Evolutionary conservation across 2,888 invertebrate species (phyloP).

Genomic region (Syrphus vitripennis): DNA sequence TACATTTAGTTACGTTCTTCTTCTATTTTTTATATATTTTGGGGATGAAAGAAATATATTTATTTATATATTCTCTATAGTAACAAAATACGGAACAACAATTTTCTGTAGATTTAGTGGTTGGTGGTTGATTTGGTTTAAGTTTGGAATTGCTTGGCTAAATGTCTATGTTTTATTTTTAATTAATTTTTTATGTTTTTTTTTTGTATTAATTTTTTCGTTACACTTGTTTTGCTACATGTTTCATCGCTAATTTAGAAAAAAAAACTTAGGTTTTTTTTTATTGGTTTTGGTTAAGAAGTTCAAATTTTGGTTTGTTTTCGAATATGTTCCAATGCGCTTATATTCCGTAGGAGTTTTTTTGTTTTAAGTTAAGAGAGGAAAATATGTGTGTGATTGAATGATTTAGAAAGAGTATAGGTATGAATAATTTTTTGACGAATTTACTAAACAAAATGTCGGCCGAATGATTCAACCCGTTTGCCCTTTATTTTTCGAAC

Average conservation of each 20-base stretch:
- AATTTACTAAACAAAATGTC: slow-evolving; percentile 3
- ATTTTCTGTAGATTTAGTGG: slow-evolving; percentile 46
- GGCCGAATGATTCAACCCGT: slow-evolving; percentile 1
- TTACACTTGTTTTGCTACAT: slow-evolving; percentile 51
- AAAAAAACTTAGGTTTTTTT: slow-evolving; percentile 16
- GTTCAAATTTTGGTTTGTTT: slow-evolving; percentile 6
- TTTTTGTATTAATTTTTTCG: neutral
- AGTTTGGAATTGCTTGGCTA: slow-evolving; percentile 48
- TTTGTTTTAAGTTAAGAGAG: slow-evolving; percentile 16
- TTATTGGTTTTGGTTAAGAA: neutral
- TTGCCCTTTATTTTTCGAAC: slow-evolving; percentile 17
- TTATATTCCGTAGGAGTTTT: slow-evolving; percentile 15
- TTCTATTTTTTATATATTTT: slow-evolving; percentile 72
- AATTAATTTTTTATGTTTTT: neutral
- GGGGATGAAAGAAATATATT: slow-evolving; percentile 65
- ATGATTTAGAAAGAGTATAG: slow-evolving; percentile 48
- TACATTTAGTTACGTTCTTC: slow-evolving; percentile 80
- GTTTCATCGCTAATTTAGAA: slow-evolving; percentile 41
- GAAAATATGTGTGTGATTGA: slow-evolving; percentile 33
- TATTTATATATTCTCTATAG: slow-evolving; percentile 42
- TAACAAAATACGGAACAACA: slow-evolving; percentile 66
- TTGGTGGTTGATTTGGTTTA: slow-evolving; percentile 43
- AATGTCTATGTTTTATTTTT: slow-evolving; percentile 30
- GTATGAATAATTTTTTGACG: slow-evolving; percentile 7
- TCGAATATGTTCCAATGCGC: slow-evolving; percentile 16